Conservation (phyloP, 1,140 invertebrate genomes). For the Drosophila trapezifrons region DNA sequence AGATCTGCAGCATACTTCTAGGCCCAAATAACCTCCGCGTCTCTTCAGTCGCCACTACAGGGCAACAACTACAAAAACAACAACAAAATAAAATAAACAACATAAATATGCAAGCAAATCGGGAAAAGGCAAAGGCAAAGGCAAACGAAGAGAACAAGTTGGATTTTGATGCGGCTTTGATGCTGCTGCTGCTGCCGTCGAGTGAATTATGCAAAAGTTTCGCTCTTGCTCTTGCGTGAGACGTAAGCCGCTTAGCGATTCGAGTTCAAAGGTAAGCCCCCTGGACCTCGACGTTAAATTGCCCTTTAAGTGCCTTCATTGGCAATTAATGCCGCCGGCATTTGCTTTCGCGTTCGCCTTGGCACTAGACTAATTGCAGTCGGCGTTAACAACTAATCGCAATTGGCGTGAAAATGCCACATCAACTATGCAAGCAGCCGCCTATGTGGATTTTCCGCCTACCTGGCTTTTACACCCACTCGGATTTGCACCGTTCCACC, state of each 20-base stretch:
- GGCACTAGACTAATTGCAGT: conserved; percentile 68
- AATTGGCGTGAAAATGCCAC: conserved; percentile 61
- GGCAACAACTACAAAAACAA: too few species aligned
- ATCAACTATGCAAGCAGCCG: conserved; percentile 25
- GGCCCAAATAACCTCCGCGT: too few species aligned
- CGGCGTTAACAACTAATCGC: conserved; percentile 67
- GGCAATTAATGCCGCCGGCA: conserved; percentile 70
- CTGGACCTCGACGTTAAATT: conserved; percentile 58
- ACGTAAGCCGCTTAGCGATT: conserved; percentile 45
- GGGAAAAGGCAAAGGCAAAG: conserved; percentile 4
- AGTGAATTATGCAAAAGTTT: conserved; percentile 64
- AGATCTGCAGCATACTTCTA: too few species aligned
- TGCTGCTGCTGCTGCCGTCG: conserved; percentile 26
- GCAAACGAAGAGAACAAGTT: conserved; percentile 25
- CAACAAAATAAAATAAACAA: conserved; percentile 24
- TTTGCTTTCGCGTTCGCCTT: conserved; percentile 63
- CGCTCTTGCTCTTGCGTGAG: conserved; percentile 26
- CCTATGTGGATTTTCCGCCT: not conserved
- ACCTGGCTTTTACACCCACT: not conserved
- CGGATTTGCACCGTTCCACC: not conserved
- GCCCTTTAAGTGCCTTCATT: conserved; percentile 75
- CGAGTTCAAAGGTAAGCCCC: conserved; percentile 39
- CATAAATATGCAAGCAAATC: not conserved
- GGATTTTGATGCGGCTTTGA: conserved; percentile 52
- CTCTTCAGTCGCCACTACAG: too few species aligned